Base-by-base conservation (phyloP, 2,113 vertebrate genomes). In the Lepisosteus osseus region DNA sequence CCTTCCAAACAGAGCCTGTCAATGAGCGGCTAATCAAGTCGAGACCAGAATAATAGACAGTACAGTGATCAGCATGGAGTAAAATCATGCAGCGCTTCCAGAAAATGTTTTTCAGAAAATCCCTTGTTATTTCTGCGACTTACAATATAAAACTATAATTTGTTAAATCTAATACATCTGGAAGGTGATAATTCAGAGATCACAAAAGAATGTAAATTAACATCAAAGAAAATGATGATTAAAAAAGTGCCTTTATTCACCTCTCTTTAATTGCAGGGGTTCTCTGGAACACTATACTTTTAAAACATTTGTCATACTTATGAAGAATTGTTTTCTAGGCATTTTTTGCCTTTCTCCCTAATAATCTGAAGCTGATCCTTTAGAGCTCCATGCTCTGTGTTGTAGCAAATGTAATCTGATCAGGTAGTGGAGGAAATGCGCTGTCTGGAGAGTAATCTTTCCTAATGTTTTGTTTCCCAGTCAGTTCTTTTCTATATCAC, bases 1-100 rank as follows among this genome's bases (percentile, higher is more conserved):
- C 47, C 79, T 79, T 74, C 71, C 76, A 79, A 71, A 57, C 76
- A 67, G 68, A 59, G 56, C 67, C 72, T 11, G n/a, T 62, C 77
- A 70, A 76, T 74, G 76, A 68, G 72, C 63, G 54, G 44, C 75
- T 81, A 85, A 85, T 86, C 85, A 86, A 86, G 82, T 86, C 76
- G 80, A 77, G 77, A 72, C 65, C n/a, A 45, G 63, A 66, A 59
- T 40, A 64, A 68, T 66, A 54, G 61, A 14, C 11, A 72, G 15
- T 17, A 17, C 15, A 17, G 69, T 76, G 72, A 62, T 61, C 7
- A 54, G 65, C 54, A 66, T 66, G 61, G 57, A 54, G 66, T 57
- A 1, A 13, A 62, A 40, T 51, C 5, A 51, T 29, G 29, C 47
- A 51, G 9, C 9, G 47, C 47, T 51, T 51, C 47, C 47, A 51